phyloP scores from a whole-genome alignment of 2,113 vertebrate species.

The Colius striatus region DNA sequence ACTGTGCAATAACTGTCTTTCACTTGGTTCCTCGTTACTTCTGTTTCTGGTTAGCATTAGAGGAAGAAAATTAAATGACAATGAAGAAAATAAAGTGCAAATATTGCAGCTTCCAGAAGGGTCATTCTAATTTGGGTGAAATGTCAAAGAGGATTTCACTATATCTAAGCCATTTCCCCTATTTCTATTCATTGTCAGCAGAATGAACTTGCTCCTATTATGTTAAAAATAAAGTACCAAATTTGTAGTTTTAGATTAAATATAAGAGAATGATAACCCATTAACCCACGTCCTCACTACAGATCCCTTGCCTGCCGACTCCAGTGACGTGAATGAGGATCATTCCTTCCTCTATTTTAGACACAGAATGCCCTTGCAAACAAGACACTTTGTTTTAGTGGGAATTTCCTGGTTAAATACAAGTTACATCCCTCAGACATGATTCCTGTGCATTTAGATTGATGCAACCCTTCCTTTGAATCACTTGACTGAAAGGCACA shows the following conservation, averaged over 20 bases:
- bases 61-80: not conserved
- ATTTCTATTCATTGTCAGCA: slow-evolving; percentile 27
- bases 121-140: slow-evolving; percentile 13
- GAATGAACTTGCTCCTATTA: not conserved
- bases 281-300: not conserved
- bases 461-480: slow-evolving; percentile 2
- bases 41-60: not conserved
- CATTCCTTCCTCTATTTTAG: slow-evolving; percentile 17
- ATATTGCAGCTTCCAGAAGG: not conserved
- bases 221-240: slow-evolving; percentile 36
- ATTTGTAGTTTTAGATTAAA: slow-evolving; percentile 27
- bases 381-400: slow-evolving; percentile 7
- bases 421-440: slow-evolving; percentile 11
- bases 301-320: not conserved
- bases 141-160: slow-evolving; percentile 7
- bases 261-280: slow-evolving; percentile 36
- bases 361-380: slow-evolving; percentile 20
- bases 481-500: not conserved
- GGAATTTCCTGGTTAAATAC: slow-evolving; percentile 45
- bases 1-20: not conserved
- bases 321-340: not conserved
- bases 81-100: slow-evolving; percentile 2
- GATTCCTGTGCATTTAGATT: not conserved
- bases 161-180: slow-evolving; percentile 33
- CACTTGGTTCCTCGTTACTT: not conserved